Percentiles rank a stretch among this genome's conserved stretches.
These are phyloP conservation scores for Ariolimax columbianus DNA, from an alignment of 2,888 invertebrate species.

Conservation along the genomic window DNA sequence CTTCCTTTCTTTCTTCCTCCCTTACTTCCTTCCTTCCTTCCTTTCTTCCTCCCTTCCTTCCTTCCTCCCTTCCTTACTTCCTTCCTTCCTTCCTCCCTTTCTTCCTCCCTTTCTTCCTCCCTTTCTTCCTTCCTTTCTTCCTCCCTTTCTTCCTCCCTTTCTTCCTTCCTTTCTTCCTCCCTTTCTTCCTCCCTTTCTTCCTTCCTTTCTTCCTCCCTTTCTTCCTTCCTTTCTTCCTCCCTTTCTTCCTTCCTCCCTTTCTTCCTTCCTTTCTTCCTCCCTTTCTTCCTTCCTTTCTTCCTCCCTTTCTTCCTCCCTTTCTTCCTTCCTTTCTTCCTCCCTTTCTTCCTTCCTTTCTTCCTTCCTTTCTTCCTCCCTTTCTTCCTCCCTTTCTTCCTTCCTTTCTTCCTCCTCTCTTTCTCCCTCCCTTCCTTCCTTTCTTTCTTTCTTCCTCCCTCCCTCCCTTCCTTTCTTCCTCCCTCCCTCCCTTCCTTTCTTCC, in stretches of 20 bases:
- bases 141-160: background rate
- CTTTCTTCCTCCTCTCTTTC: background rate
- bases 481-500: background rate
- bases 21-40: too few species aligned
- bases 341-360: background rate
- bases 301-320: background rate
- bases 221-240: background rate
- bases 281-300: constrained; percentile 6
- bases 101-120: too few species aligned
- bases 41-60: too few species aligned
- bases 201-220: background rate
- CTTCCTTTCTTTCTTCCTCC: too few species aligned
- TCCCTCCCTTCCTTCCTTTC: background rate
- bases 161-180: background rate
- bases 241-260: background rate
- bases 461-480: constrained; percentile 35
- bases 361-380: background rate
- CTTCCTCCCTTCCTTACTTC: too few species aligned
- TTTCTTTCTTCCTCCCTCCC: constrained; percentile 29
- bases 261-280: background rate
- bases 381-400: background rate
- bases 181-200: background rate
- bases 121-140: too few species aligned
- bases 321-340: background rate
- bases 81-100: too few species aligned